Conservation (phyloP, 1,140 invertebrate species). For the Lasioglossum albipes region DNA sequence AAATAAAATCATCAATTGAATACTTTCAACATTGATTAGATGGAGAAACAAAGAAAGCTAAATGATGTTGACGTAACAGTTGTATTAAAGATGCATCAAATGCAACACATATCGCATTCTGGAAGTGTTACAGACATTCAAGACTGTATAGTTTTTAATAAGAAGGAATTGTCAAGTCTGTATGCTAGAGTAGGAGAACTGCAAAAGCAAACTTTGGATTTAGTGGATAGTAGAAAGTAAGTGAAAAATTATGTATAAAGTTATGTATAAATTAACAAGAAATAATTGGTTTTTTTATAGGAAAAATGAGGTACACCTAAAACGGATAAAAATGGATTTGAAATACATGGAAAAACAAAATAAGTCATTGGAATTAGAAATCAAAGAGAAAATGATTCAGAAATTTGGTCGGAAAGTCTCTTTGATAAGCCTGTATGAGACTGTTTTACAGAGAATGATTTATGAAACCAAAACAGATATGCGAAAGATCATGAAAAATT, state of each 20-base stretch:
- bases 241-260: background rate
- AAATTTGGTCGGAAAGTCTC: constrained; percentile 82
- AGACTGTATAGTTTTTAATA: constrained; percentile 84
- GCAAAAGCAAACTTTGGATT: constrained; percentile 82
- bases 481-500: constrained; percentile 76
- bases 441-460: constrained; percentile 80
- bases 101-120: constrained; percentile 82
- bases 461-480: constrained; percentile 80
- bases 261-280: background rate
- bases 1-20: background rate
- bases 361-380: constrained; percentile 77
- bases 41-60: constrained; percentile 85
- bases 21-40: constrained; percentile 74
- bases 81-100: constrained; percentile 84
- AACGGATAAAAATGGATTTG: constrained; percentile 81
- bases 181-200: constrained; percentile 84
- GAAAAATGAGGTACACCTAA: constrained; percentile 80
- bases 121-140: constrained; percentile 80
- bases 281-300: constrained; percentile 53
- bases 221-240: constrained; percentile 83
- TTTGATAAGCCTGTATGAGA: constrained; percentile 81
- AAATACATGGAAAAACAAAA: constrained; percentile 81
- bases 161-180: constrained; percentile 80
- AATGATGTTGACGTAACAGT: constrained; percentile 85
- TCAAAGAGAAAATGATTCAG: constrained; percentile 80